These are phyloP conservation scores for Theonella swinhoei DNA, from an alignment of 37 sponge, comb jelly and placozoan species.

Conservation along the genomic window DNA sequence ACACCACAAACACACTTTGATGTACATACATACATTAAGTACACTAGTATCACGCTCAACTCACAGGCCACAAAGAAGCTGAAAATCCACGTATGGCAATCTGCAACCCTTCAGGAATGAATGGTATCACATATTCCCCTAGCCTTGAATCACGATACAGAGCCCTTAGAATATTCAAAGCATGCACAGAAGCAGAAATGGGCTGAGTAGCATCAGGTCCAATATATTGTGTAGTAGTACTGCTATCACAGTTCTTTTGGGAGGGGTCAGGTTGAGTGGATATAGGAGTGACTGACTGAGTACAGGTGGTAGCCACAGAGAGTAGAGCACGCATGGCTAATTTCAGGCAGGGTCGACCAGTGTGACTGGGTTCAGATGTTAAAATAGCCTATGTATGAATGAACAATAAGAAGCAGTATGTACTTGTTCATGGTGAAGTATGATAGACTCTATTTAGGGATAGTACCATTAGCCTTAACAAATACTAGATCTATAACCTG, in stretches of 20 bases:
- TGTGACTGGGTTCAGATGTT: conserved; percentile 30
- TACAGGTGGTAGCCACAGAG: conserved; percentile 20
- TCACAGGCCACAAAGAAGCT: conserved; percentile 77
- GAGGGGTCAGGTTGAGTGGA: neutral
- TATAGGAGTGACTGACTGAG: neutral
- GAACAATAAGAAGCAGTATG: neutral
- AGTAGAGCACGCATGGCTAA: conserved; percentile 38
- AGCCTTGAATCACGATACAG: conserved; percentile 77
- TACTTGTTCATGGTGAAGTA: too few relatives aligned
- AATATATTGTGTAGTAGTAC: neutral
- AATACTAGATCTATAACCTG: too few relatives aligned
- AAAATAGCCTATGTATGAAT: conserved; percentile 50
- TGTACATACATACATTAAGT: neutral
- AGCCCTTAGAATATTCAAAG: conserved; percentile 83
- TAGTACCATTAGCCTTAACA: too few relatives aligned
- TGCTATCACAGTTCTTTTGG: neutral
- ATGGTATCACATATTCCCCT: conserved; percentile 70
- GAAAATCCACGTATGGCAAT: conserved; percentile 76
- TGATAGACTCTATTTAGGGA: too few relatives aligned
- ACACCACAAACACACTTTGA: neutral
- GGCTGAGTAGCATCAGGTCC: neutral
- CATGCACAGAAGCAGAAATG: conserved; percentile 76
- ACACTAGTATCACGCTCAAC: neutral
- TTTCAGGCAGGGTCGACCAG: conserved; percentile 24
- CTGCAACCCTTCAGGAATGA: conserved; percentile 59